Evolutionary conservation across 2,888 invertebrate species (phyloP).

Genomic region (Dynastes hyllus): DNA sequence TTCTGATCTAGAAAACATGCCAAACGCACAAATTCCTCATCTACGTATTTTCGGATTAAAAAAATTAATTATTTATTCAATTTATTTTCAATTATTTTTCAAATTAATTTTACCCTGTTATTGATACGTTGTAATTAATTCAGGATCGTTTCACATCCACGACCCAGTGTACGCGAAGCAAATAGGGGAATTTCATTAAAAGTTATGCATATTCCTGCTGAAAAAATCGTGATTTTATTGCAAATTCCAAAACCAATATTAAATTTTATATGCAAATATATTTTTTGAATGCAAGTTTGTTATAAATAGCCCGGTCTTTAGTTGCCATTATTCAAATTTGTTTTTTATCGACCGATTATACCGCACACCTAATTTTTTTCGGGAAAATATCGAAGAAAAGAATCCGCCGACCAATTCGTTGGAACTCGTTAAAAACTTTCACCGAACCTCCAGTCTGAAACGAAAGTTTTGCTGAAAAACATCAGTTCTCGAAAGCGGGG

Average conservation of each 20-base stretch:
- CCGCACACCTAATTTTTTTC: neutral
- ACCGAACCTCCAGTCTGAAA: neutral
- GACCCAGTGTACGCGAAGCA: neutral
- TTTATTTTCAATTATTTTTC: conserved; percentile 1
- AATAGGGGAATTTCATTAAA: neutral
- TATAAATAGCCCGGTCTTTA: neutral
- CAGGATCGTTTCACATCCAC: neutral
- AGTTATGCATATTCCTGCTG: neutral
- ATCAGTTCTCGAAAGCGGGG: neutral
- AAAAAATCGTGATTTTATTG: neutral
- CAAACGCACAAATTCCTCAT: no score
- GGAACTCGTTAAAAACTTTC: neutral
- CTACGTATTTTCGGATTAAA: neutral
- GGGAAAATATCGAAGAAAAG: neutral
- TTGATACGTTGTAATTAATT: conserved; percentile 1
- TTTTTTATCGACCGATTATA: neutral
- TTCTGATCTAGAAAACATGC: no score
- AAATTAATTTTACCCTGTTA: neutral
- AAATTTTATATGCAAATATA: neutral
- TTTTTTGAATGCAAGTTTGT: neutral
- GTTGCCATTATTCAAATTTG: neutral
- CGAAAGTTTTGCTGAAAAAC: neutral
- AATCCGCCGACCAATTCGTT: neutral
- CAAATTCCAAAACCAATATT: neutral
- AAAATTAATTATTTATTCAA: conserved; percentile 10